Base-by-base conservation (phyloP, 92 coral and sea anemone species). In the Heliopora coerulea region DNA sequence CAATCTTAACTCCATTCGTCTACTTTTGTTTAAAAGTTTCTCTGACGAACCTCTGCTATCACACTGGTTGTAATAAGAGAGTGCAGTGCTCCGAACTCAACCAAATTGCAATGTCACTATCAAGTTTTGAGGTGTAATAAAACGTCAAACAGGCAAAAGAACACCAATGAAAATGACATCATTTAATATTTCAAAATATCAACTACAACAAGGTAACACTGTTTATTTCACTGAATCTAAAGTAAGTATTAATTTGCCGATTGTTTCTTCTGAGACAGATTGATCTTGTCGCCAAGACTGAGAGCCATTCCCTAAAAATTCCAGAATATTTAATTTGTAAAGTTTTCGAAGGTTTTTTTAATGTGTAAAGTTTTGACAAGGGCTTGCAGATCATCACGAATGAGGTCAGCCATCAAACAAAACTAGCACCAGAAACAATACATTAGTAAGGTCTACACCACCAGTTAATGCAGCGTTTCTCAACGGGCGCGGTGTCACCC, bases 261-360 rank as follows among this genome's bases (percentile, higher is more conserved):
- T 49, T 83, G 54, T 56, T 89, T 92, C 87, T 92, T 92, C 86
- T 92, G 97, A 8, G 97, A 92, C 26, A 89, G 84, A 72, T 92
- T 92, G 56, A 92, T 92, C 85, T 92, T 92, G 89, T 92, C 97
- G 11, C 97, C 97, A 17, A 92, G 74, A 59, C 97, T 92, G 5
- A 92, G 88, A 19, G 97, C 97, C 97, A 92, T 92, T 41, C 97
- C 97, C 97, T 92, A 75, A 8, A 62, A 78, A 60, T 59, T n/a
- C n/a, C 0, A 48, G 46, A n/a, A n/a, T n/a, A n/a, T n/a, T n/a
- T n/a, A 50, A 37, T 37, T 37, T 4, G 5, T 8, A 57, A 23
- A 81, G 13, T 0, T 2, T 12, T 54, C 19, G 19, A 54, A 54
- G 29, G 26, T 12, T 10, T 18, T 24, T 54, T 54, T 54, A 54